These are phyloP conservation scores for Drosophila persimilis DNA, from an alignment of 1,140 invertebrate genomes.

Conservation along the genomic window DNA sequence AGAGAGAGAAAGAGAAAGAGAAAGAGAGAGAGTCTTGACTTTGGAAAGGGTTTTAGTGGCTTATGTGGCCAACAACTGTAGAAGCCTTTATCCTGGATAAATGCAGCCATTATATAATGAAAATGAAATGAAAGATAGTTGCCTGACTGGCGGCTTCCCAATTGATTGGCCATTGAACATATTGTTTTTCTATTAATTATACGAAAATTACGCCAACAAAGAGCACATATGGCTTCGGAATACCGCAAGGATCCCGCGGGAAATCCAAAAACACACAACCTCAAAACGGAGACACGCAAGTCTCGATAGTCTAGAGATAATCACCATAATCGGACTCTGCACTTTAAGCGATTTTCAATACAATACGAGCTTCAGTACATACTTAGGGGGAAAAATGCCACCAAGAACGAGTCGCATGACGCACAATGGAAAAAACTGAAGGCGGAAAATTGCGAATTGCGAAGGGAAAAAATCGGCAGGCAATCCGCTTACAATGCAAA, in stretches of 20 bases:
- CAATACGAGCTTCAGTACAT: slow-evolving; percentile 12
- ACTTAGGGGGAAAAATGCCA: slow-evolving; percentile 4
- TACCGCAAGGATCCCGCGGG: slow-evolving; percentile 60
- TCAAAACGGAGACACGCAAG: slow-evolving; percentile 50
- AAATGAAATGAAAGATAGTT: background rate
- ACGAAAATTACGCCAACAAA: slow-evolving; percentile 52
- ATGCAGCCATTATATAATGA: no score
- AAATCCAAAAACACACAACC: slow-evolving; percentile 42
- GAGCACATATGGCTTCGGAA: slow-evolving; percentile 73
- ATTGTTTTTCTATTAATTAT: slow-evolving; percentile 81
- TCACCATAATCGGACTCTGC: slow-evolving; percentile 75
- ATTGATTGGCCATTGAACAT: slow-evolving; percentile 63
- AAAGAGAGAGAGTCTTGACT: slow-evolving; percentile 25
- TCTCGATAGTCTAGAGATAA: slow-evolving; percentile 62
- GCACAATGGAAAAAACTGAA: slow-evolving; percentile 65
- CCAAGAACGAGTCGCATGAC: slow-evolving; percentile 46
- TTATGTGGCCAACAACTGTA: slow-evolving; percentile 17
- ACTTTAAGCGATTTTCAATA: slow-evolving; percentile 80
- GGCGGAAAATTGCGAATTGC: slow-evolving; percentile 51
- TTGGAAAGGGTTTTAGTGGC: slow-evolving; percentile 57
- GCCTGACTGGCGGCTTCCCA: slow-evolving; percentile 7
- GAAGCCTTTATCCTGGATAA: background rate
- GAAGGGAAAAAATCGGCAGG: slow-evolving; percentile 6
- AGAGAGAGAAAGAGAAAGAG: background rate
- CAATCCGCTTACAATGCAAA: slow-evolving; percentile 66